Evolutionary conservation across 2,888 invertebrate genomes (phyloP).

Genomic region (Cerastoderma edule): DNA sequence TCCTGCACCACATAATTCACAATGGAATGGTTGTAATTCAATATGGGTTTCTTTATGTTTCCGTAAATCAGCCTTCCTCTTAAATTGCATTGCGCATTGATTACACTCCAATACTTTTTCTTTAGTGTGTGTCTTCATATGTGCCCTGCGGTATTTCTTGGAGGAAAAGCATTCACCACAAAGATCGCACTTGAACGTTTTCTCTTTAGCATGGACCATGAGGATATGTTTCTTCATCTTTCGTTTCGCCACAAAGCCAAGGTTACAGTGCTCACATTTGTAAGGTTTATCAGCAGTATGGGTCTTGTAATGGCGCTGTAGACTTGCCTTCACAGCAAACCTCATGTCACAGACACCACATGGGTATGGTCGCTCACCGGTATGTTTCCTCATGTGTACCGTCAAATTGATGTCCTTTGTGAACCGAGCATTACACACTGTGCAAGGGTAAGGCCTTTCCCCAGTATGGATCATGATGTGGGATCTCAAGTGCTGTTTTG

Average conservation of each 20-base stretch:
- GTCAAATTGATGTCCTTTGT: constrained; percentile 24
- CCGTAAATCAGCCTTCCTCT: not conserved
- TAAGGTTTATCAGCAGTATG: constrained; percentile 24
- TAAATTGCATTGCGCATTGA: constrained; percentile 8
- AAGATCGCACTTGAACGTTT: constrained; percentile 52
- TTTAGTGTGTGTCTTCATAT: constrained; percentile 38
- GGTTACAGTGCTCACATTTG: constrained; percentile 24
- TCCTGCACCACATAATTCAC: constrained; percentile 28
- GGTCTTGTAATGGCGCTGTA: constrained; percentile 16
- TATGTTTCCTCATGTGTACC: constrained; percentile 24
- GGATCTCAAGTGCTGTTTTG: constrained; percentile 34
- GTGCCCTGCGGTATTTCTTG: constrained; percentile 40
- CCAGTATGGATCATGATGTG: constrained; percentile 45
- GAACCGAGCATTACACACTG: constrained; percentile 31
- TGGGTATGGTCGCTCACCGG: constrained; percentile 2
- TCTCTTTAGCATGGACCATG: constrained; percentile 37
- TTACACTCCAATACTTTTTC: constrained; percentile 10
- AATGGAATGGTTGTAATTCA: constrained; percentile 15
- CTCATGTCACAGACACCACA: constrained; percentile 20
- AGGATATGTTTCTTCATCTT: constrained; percentile 23
- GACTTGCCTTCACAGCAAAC: constrained; percentile 17
- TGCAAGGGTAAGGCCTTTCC: constrained; percentile 35
- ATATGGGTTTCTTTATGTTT: constrained; percentile 31
- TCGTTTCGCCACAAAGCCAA: constrained; percentile 16
- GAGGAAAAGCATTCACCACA: constrained; percentile 44